These are phyloP conservation scores for Hypothenemus hampei DNA, from an alignment of 1,140 invertebrate species.

Conservation along the genomic window DNA sequence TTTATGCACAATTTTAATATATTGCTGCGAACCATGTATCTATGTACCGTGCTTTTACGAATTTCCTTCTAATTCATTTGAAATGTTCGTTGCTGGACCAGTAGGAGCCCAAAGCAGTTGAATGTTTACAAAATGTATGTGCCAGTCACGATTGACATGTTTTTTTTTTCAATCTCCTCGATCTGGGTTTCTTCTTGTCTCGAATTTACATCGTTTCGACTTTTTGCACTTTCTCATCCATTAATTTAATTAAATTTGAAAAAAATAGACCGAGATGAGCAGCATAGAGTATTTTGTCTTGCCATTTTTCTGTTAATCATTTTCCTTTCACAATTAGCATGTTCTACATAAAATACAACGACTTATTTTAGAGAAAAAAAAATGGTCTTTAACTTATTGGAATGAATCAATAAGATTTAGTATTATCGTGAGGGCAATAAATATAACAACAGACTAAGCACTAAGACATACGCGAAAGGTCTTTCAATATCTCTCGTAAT, in stretches of 20 bases:
- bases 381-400: background rate
- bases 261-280: background rate
- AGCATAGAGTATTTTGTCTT: background rate
- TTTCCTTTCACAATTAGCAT: conserved; percentile 7
- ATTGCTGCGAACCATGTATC: no score
- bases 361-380: background rate
- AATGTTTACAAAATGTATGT: conserved; percentile 13
- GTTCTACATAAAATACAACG: background rate
- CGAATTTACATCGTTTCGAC: background rate
- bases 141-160: conserved; percentile 19
- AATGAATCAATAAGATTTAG: conserved; percentile 18
- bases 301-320: background rate
- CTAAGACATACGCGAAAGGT: conserved; percentile 18
- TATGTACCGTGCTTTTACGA: no score
- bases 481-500: conserved; percentile 15
- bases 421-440: conserved; percentile 6
- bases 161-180: background rate
- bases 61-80: conserved; percentile 22
- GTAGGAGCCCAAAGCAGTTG: conserved; percentile 12
- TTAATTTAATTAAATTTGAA: background rate
- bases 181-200: conserved; percentile 10
- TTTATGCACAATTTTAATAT: no score
- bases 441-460: conserved; percentile 13
- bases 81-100: conserved; percentile 8
- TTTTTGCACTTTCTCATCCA: background rate